Percentiles rank a stretch among this genome's conserved stretches.
Evolutionary conservation across 1,140 invertebrate species (phyloP).

Genomic region (Ladona fulva): DNA sequence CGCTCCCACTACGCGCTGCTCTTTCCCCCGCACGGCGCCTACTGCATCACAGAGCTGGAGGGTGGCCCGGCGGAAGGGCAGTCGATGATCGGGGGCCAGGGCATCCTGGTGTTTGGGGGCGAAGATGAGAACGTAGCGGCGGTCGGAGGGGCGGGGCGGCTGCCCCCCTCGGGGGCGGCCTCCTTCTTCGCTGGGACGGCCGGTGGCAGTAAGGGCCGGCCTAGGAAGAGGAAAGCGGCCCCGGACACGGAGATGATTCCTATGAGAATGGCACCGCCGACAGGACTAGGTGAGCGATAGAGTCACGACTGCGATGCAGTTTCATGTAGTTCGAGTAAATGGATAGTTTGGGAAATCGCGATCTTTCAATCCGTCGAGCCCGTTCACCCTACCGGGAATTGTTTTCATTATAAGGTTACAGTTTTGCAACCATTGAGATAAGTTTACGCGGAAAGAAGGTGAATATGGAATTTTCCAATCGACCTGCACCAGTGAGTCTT

Average conservation of each 20-base stretch:
- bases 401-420: no score
- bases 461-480: no score
- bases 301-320: no score
- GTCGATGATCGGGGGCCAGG: not conserved
- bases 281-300: not conserved
- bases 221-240: constrained; percentile 66
- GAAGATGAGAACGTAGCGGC: not conserved
- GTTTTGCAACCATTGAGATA: no score
- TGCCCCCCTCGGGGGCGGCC: constrained; percentile 37
- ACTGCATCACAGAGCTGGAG: constrained; percentile 22
- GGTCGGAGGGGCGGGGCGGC: constrained; percentile 48
- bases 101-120: not conserved
- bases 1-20: constrained; percentile 55
- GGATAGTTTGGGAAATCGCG: no score
- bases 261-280: constrained; percentile 46
- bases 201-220: constrained; percentile 65
- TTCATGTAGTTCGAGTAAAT: no score
- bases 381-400: no score
- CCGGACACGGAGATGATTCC: constrained; percentile 47
- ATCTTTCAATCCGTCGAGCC: no score
- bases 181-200: constrained; percentile 39
- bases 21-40: constrained; percentile 28
- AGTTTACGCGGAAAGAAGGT: no score
- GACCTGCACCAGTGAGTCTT: no score
- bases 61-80: no score